Base-by-base conservation (phyloP, 2,888 invertebrate genomes). In the Parascotia fuliginaria region DNA sequence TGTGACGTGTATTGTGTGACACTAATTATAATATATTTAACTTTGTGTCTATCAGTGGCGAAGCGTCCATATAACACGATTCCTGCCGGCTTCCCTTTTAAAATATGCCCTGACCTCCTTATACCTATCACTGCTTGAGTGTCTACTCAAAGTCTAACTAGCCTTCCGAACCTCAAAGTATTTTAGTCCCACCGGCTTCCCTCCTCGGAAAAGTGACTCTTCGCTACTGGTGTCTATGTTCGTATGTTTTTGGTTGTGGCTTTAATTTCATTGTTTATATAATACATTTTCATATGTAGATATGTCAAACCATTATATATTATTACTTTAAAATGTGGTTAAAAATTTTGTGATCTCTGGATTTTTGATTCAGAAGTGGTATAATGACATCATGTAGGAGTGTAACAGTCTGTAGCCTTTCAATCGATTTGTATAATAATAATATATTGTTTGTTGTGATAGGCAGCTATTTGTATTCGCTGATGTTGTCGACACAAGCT, bases 221-320 rank as follows among this genome's bases (percentile, higher is more conserved):
- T n/a, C n/a, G n/a, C n/a, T n/a, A n/a, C n/a, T n/a, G n/a, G n/a
- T n/a, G n/a, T n/a, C 58, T 55, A 56, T 60, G 52, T 61, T 65
- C 61, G 47, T 65, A 60, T 69, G 64, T 61, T 68, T 64, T 79
- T 78, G 77, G 77, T 80, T 71, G 75, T 69, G 76, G 83, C 82
- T 84, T 83, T 80, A 82, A 83, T 77, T 80, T 70, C 45, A 63
- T 66, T 60, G 45, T 58, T 59, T 60, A 49, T 55, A 49, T 62
- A 47, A 29, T 34, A 31, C 24, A 28, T 24, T 37, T 15, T 41
- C 32, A 19, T 15, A 14, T 27, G 16, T 29, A 29, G 6, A 9
- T 33, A 9, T 33, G n/a, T 33, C 33, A 16, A 33, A 33, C n/a
- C 15, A 15, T 33, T 32, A 12, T 32, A 7, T 14, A 1, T 3